Percentiles rank a stretch among this genome's conserved stretches.
These are phyloP conservation scores for Myotis findleyi DNA, from an alignment of 2,797 vertebrate genomes.

Conservation along the genomic window DNA sequence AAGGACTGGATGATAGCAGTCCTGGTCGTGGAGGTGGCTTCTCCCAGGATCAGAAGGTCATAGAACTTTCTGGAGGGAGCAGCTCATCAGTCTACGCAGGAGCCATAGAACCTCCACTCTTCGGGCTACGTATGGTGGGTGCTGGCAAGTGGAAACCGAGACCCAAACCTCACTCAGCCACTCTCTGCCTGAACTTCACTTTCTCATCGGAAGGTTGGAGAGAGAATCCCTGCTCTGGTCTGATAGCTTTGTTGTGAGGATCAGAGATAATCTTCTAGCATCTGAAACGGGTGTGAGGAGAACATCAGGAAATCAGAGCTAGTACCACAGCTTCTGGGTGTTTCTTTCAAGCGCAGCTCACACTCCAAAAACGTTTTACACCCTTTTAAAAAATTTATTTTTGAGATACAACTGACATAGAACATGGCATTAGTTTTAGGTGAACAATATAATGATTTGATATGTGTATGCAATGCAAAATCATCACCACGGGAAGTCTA, in stretches of 20 bases:
- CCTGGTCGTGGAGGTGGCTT: neutral
- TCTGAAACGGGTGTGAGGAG: neutral
- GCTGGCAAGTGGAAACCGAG: neutral
- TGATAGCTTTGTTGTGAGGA: neutral
- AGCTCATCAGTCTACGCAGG: neutral
- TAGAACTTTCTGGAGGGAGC: constrained; percentile 24
- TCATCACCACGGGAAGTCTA: neutral
- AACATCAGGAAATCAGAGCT: neutral
- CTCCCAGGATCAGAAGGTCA: neutral
- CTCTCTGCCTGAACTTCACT: neutral
- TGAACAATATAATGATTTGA: neutral
- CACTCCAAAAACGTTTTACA: neutral
- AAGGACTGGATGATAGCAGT: neutral
- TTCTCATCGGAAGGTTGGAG: neutral
- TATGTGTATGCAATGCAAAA: neutral
- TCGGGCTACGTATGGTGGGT: rapidly evolving
- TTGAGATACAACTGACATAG: neutral
- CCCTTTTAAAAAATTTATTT: neutral
- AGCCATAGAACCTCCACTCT: neutral
- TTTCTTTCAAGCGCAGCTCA: neutral
- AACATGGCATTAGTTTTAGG: neutral
- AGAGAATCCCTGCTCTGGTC: neutral
- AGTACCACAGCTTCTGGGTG: neutral
- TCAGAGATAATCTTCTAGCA: neutral
- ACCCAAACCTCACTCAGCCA: neutral